phyloP scores from a whole-genome alignment of 2,888 invertebrate species.

The Petrolisthes manimaculis region DNA sequence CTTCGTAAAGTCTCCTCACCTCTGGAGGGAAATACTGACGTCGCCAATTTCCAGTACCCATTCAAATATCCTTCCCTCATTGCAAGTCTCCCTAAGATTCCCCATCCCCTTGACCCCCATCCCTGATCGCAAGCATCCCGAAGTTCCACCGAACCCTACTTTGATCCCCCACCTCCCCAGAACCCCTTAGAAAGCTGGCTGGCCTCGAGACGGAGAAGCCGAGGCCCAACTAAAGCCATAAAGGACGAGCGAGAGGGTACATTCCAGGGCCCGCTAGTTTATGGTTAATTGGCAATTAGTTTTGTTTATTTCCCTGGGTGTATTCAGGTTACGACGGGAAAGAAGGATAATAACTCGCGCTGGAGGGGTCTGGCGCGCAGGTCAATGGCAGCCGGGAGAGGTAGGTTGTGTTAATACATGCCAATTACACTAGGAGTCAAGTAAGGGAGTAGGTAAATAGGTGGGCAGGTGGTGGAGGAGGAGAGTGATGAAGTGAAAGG shows the following conservation, averaged over 20 bases:
- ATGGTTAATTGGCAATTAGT: constrained; percentile 31
- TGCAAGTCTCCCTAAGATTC: too few species aligned
- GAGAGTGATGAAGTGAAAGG: background rate
- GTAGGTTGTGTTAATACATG: background rate
- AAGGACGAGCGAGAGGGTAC: constrained; percentile 1
- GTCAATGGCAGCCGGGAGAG: constrained; percentile 21
- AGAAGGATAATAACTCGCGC: constrained; percentile 25
- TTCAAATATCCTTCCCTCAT: too few species aligned
- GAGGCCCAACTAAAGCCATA: background rate
- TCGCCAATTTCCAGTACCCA: too few species aligned
- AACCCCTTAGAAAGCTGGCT: too few species aligned
- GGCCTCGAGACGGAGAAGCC: too few species aligned
- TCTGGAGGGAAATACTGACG: too few species aligned
- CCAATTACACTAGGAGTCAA: background rate
- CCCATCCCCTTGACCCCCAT: background rate
- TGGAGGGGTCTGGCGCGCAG: constrained; percentile 11
- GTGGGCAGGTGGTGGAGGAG: background rate
- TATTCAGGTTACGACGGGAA: constrained; percentile 11
- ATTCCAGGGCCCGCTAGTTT: background rate
- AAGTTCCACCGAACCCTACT: background rate
- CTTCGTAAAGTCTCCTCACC: background rate
- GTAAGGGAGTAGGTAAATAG: background rate
- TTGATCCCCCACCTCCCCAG: background rate
- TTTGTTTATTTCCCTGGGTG: constrained; percentile 16
- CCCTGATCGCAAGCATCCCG: background rate